A percentile compares a stretch with the other conserved stretches of the same genome.
phyloP scores from a whole-genome alignment of 2,113 vertebrate genomes.

The Pyrgilauda ruficollis region DNA sequence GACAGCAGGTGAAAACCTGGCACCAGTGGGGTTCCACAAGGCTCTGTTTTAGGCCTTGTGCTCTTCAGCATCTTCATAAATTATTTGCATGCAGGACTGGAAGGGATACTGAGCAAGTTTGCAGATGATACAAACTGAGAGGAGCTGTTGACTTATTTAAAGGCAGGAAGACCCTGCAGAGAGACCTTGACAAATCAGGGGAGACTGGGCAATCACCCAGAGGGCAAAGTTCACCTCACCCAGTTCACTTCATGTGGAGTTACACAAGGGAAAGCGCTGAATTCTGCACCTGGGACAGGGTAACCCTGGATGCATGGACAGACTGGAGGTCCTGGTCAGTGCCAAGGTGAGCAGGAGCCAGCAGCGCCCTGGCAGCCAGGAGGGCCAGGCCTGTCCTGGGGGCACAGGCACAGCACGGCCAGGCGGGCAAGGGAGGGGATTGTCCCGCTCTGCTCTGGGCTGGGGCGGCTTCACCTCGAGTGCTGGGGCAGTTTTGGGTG shows the following conservation, averaged over 20 bases:
- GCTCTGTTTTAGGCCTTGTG: neutral
- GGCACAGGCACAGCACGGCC: neutral
- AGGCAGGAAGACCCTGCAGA: neutral
- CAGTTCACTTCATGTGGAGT: neutral
- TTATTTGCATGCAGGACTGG: neutral
- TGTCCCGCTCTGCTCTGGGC: fast-evolving
- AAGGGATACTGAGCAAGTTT: neutral
- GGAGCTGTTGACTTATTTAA: neutral
- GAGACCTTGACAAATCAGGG: neutral
- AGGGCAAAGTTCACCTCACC: neutral
- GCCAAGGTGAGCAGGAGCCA: fast-evolving
- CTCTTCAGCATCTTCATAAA: neutral
- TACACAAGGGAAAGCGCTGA: neutral
- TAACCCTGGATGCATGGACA: fast-evolving
- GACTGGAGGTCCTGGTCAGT: neutral
- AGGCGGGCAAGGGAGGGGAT: neutral
- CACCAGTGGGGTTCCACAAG: neutral
- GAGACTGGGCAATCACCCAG: neutral
- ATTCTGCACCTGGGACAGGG: neutral
- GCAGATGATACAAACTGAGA: neutral
- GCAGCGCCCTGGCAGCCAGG: neutral
- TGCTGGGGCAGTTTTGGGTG: neutral
- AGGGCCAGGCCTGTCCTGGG: neutral
- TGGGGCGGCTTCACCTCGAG: fast-evolving
- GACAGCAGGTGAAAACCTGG: neutral